phyloP scores from a whole-genome alignment of 30 jellyfish, hydroid and myxozoan species.

The Turritopsis dohrnii region DNA sequence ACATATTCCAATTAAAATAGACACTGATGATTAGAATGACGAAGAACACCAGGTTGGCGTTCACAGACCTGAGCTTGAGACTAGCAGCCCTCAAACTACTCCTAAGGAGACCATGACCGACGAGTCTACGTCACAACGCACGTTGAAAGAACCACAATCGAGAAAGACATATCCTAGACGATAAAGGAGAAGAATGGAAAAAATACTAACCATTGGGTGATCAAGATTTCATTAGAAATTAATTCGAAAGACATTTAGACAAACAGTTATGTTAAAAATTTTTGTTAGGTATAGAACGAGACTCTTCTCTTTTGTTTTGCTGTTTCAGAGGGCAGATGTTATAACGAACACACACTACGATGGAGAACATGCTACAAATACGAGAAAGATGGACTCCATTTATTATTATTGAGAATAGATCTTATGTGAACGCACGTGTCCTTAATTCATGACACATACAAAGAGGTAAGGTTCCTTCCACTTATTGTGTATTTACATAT shows the following conservation, averaged over 20 bases:
- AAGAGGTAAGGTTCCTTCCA: no score
- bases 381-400: neutral
- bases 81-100: neutral
- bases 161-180: conserved; percentile 9
- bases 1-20: conserved; percentile 3
- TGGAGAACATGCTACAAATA: neutral
- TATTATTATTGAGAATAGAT: neutral
- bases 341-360: neutral
- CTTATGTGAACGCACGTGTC: neutral
- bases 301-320: conserved; percentile 10
- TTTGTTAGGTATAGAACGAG: neutral
- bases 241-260: conserved; percentile 1
- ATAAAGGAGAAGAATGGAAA: neutral
- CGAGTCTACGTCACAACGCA: neutral
- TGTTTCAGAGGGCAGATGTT: conserved; percentile 8
- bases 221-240: neutral
- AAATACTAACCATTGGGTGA: neutral
- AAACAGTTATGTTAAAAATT: neutral
- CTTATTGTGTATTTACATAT: no score
- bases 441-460: no score
- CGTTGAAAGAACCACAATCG: neutral
- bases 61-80: conserved; percentile 10
- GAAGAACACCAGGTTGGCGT: neutral
- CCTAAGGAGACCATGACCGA: neutral
- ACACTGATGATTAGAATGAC: neutral